These are phyloP conservation scores for Pyrgilauda ruficollis DNA, from an alignment of 2,113 vertebrate species.

Conservation along the genomic window DNA sequence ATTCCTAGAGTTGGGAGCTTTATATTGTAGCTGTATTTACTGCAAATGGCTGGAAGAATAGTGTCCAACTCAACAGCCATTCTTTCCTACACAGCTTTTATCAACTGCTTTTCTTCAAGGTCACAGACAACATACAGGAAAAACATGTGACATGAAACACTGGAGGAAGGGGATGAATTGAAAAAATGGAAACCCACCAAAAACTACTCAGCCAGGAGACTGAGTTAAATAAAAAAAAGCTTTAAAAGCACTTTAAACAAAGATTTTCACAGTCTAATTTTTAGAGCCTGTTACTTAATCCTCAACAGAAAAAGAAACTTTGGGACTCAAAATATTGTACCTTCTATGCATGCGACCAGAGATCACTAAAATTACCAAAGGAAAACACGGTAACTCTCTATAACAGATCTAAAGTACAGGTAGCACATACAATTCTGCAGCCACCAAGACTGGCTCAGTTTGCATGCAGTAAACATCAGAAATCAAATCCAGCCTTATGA, in stretches of 20 bases:
- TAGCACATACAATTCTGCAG: background rate
- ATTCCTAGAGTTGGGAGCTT: background rate
- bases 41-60: background rate
- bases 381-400: background rate
- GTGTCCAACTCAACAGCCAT: background rate
- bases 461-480: background rate
- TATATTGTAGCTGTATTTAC: background rate
- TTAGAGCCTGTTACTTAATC: background rate
- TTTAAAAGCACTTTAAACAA: background rate
- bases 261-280: background rate
- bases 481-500: background rate
- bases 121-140: background rate
- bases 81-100: background rate
- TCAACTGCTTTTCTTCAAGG: constrained; percentile 1
- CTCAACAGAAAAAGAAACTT: background rate
- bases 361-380: background rate
- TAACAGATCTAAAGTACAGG: background rate
- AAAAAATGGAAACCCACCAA: background rate
- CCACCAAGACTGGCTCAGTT: background rate
- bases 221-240: background rate
- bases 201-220: background rate
- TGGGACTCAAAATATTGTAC: background rate
- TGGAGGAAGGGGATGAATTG: too few species aligned
- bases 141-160: background rate
- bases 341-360: background rate